Base-by-base conservation (phyloP, 2,888 invertebrate genomes). In the Ligdia adustata region DNA sequence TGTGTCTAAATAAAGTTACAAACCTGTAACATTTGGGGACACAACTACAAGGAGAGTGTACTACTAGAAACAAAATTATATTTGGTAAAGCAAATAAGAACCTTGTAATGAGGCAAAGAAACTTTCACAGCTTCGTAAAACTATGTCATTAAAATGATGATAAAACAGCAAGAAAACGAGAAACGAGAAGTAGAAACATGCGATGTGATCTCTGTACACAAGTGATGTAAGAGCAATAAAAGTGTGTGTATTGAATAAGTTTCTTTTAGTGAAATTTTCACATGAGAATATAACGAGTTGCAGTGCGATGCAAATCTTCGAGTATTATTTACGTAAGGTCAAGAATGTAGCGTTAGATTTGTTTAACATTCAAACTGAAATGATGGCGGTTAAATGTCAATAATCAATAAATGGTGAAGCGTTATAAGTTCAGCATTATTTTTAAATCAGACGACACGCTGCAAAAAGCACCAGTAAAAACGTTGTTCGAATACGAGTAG, bases 111-210 rank as follows among this genome's bases (percentile, higher is more conserved):
- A 11, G 28, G 9, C 31, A 47, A 41, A 35, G 41, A 42, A 38
- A 39, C 42, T 49, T 49, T 49, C 48, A 42, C 48, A 38, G 38
- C n/a, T 16, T 9, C 41, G 48, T 28, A 42, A 49, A 49, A 49
- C 28, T 33, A 41, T 35, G 24, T 42, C 48, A 43, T 42, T 49
- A 48, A 11, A 32, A 38, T 33, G 22, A 22, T 22, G n/a, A 22
- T 22, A 47, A 31, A 26, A 41, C 35, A 9, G 20, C 41, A 47
- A 39, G 28, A 47, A 46, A 47, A 18, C 35, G 41, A 35, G 31
- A 35, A 28, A 40, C 9, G 33, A 37, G 37, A 24, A 34, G 9
- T 9, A 26, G 24, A 28, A 27, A 27, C 20, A 38, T 18, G 27
- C 41, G 37, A 38, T 18, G 27, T 35, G 37, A 35, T 47, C 26